Conservation (phyloP, 2,113 vertebrate species). For the Piaya cayana region DNA sequence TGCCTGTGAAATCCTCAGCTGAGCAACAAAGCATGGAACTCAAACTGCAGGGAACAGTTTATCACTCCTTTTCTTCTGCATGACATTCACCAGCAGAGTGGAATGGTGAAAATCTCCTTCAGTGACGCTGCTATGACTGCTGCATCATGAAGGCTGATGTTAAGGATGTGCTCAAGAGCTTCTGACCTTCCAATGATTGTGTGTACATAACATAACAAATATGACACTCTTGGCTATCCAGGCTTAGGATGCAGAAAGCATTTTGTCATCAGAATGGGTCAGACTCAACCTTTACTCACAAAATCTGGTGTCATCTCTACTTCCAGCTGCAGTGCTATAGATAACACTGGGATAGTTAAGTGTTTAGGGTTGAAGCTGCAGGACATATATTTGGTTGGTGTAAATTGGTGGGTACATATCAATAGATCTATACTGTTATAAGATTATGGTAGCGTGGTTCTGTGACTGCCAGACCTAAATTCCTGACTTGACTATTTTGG, state of each 20-base stretch:
- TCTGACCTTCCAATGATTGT: neutral
- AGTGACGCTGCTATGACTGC: neutral
- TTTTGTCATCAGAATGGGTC: neutral
- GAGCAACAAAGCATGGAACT: constrained; percentile 4
- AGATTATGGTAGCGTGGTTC: neutral
- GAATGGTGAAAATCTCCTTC: neutral
- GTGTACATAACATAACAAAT: neutral
- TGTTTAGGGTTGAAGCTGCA: neutral
- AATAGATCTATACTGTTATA: neutral
- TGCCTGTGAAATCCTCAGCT: neutral
- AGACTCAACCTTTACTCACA: neutral
- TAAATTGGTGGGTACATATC: neutral
- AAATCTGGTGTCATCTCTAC: neutral
- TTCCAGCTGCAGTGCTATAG: neutral
- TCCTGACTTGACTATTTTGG: neutral
- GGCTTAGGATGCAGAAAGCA: neutral
- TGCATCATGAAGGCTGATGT: neutral
- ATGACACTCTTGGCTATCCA: neutral
- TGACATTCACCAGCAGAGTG: neutral
- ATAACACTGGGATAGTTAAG: neutral
- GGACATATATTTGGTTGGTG: neutral
- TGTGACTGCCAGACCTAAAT: neutral
- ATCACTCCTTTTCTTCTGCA: neutral
- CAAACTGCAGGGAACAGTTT: neutral
- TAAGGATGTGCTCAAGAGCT: neutral